Evolutionary conservation across 2,113 vertebrate genomes (phyloP).

Genomic region (Thryonomys swinderianus): DNA sequence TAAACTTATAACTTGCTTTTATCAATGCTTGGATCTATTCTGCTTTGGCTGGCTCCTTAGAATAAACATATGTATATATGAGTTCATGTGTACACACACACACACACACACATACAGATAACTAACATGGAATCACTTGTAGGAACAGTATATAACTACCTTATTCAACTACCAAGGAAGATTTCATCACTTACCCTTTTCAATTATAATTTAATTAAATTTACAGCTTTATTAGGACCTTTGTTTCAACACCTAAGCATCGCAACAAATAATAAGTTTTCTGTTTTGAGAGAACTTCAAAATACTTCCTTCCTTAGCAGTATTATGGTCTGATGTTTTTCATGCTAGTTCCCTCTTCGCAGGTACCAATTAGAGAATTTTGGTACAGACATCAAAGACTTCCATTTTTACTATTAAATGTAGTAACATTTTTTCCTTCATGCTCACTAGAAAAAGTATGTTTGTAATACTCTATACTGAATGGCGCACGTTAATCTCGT

Average conservation of each 20-base stretch:
- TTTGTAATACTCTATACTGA: not conserved
- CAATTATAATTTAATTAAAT: not conserved
- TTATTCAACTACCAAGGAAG: not conserved
- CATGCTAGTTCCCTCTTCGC: not conserved
- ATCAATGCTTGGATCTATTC: not conserved
- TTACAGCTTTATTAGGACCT: slow-evolving; percentile 3
- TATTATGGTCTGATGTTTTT: not conserved
- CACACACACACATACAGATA: too few species aligned
- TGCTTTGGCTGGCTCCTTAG: not conserved
- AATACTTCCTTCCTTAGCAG: slow-evolving; percentile 32
- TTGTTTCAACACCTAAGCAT: not conserved
- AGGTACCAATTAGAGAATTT: not conserved
- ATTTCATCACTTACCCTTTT: not conserved
- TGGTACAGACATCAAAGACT: not conserved
- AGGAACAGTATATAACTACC: not conserved
- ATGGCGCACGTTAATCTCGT: not conserved
- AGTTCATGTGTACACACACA: too few species aligned
- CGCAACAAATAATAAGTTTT: not conserved
- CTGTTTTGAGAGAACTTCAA: slow-evolving; percentile 31
- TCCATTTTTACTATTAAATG: not conserved
- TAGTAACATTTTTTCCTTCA: not conserved
- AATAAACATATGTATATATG: not conserved
- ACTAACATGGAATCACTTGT: not conserved
- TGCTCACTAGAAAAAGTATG: not conserved
- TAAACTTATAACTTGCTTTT: not conserved